Evolutionary conservation across 2,888 invertebrate genomes (phyloP).

Genomic region (Poecilobothrus nobilitatus): DNA sequence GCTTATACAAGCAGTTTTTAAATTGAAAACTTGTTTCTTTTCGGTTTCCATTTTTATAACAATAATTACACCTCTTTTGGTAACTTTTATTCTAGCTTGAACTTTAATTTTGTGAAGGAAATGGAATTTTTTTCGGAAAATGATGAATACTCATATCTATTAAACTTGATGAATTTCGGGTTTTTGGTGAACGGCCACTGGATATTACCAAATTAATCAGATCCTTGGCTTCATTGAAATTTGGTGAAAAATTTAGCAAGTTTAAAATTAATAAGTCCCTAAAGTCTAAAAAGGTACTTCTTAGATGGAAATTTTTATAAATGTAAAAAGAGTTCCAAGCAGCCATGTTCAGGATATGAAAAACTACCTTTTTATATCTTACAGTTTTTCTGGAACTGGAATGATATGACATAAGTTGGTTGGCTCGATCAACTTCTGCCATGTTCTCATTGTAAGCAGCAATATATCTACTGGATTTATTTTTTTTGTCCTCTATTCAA

Average conservation of each 20-base stretch:
- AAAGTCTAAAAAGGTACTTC: neutral
- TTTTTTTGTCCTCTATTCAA: constrained; percentile 11
- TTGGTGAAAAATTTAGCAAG: neutral
- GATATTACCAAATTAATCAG: neutral
- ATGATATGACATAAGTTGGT: constrained; percentile 20
- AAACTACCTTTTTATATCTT: constrained; percentile 20
- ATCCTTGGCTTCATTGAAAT: neutral
- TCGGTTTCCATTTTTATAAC: too few species aligned
- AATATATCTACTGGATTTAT: constrained; percentile 16
- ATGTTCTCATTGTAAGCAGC: constrained; percentile 16
- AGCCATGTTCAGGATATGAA: too few species aligned
- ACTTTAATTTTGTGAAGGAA: too few species aligned
- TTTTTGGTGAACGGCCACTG: neutral
- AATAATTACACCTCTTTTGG: too few species aligned
- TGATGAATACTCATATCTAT: too few species aligned
- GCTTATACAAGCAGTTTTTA: too few species aligned
- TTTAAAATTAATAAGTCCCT: neutral
- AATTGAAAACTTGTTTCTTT: too few species aligned
- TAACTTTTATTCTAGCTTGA: too few species aligned
- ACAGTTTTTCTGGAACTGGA: constrained; percentile 22
- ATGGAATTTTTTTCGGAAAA: too few species aligned
- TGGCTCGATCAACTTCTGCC: too few species aligned
- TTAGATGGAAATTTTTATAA: constrained; percentile 8
- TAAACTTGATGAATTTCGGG: too few species aligned
- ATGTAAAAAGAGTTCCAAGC: constrained; percentile 14